These are phyloP conservation scores for Gisinianus flammeolus DNA, from an alignment of 2,888 invertebrate species.

Conservation along the genomic window DNA sequence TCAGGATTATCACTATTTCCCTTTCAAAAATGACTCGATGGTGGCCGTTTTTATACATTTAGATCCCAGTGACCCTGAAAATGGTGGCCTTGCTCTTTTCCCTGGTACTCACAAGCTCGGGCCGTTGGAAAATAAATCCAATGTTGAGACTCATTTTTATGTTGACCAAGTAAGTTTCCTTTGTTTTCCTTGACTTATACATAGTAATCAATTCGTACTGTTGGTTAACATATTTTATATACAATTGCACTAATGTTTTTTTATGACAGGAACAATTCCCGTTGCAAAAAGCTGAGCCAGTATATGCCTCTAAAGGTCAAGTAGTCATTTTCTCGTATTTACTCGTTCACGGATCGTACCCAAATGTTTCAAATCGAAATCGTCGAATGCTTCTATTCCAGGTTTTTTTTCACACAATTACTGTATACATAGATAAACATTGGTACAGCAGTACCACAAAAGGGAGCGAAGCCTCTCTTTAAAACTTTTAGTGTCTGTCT, in stretches of 20 bases:
- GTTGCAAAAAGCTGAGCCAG: conserved; percentile 65
- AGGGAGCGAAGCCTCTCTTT: background rate
- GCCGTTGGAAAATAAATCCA: conserved; percentile 66
- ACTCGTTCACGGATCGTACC: conserved; percentile 67
- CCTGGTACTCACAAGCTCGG: conserved; percentile 69
- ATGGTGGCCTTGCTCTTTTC: conserved; percentile 68
- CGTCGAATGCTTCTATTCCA: conserved; percentile 67
- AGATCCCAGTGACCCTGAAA: conserved; percentile 67
- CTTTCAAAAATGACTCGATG: conserved; percentile 67
- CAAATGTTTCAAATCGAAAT: conserved; percentile 64
- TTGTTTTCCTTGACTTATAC: background rate
- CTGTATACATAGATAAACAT: too few species aligned
- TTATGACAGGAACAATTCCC: conserved; percentile 63
- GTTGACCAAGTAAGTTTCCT: conserved; percentile 53
- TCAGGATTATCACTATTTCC: conserved; percentile 70
- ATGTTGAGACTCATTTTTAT: conserved; percentile 61
- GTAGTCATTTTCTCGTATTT: conserved; percentile 69
- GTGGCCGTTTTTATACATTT: conserved; percentile 68
- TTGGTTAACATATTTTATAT: too few species aligned
- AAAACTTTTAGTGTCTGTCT: conserved; percentile 8
- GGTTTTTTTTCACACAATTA: conserved; percentile 42
- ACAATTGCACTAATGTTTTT: too few species aligned
- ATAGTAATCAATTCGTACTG: too few species aligned
- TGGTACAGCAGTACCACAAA: too few species aligned
- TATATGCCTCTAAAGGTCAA: conserved; percentile 66